Percentiles rank a stretch among this genome's conserved stretches.
phyloP scores from a whole-genome alignment of 2,888 invertebrate species.

The Brenthis ino region DNA sequence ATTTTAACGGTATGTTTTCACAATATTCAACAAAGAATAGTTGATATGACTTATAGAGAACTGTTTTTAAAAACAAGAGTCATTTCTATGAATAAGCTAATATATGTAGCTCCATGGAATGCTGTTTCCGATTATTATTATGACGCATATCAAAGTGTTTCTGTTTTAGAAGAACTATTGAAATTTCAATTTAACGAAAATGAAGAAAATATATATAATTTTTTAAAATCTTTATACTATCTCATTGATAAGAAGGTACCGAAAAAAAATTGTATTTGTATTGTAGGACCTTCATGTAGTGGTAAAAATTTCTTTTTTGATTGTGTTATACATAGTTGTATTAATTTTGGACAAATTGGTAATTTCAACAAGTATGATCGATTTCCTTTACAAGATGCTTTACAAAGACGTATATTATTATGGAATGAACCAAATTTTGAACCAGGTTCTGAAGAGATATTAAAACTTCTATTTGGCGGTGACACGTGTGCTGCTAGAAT shows the following conservation, averaged over 20 bases:
- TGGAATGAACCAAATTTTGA: slow-evolving; percentile 42
- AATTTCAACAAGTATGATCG: slow-evolving; percentile 33
- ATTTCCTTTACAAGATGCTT: slow-evolving; percentile 40
- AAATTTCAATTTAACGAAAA: background rate
- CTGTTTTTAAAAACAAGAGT: slow-evolving; percentile 6
- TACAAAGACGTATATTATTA: slow-evolving; percentile 36
- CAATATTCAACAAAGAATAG: too few relatives aligned
- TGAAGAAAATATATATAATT: background rate
- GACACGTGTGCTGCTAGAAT: slow-evolving; percentile 29
- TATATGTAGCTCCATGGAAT: slow-evolving; percentile 17
- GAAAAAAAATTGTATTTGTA: slow-evolving; percentile 28
- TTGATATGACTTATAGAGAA: slow-evolving; percentile 9
- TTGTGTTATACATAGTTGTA: slow-evolving; percentile 23
- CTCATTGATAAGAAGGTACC: slow-evolving; percentile 3
- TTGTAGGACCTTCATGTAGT: slow-evolving; percentile 21
- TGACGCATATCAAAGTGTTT: slow-evolving; percentile 3
- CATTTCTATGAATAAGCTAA: slow-evolving; percentile 11
- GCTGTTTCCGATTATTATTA: slow-evolving; percentile 4
- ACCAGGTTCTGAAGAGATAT: slow-evolving; percentile 37
- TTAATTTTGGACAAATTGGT: slow-evolving; percentile 32
- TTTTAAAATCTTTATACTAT: too few relatives aligned
- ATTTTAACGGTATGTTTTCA: too few relatives aligned
- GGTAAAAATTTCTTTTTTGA: slow-evolving; percentile 32
- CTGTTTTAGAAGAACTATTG: slow-evolving; percentile 1
- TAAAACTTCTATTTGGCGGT: slow-evolving; percentile 38